Percentiles rank a stretch among this genome's conserved stretches.
These are phyloP conservation scores for Chrysolina oricalcia DNA, from an alignment of 2,888 invertebrate genomes.

Conservation along the genomic window DNA sequence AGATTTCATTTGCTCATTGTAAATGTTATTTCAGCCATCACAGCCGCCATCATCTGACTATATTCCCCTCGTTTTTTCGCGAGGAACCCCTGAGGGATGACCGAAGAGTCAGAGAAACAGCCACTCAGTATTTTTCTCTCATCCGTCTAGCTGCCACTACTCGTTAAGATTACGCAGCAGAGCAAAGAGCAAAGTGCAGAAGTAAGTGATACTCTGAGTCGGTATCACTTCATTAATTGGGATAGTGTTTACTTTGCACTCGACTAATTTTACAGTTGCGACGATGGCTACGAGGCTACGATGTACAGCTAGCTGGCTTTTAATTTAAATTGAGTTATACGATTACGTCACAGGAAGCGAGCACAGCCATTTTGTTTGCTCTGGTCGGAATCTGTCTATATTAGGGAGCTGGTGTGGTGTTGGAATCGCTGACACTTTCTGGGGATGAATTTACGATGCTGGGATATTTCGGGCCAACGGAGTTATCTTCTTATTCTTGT, in stretches of 20 bases:
- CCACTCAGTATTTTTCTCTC: neutral
- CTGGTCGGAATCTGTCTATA: conserved; percentile 36
- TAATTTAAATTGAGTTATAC: conserved; percentile 47
- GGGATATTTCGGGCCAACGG: neutral
- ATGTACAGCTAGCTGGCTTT: conserved; percentile 42
- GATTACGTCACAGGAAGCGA: conserved; percentile 42
- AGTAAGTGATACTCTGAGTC: conserved; percentile 34
- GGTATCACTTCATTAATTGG: conserved; percentile 50
- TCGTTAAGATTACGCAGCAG: conserved; percentile 18
- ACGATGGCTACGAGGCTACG: conserved; percentile 32
- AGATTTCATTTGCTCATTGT: too few species aligned
- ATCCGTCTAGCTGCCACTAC: conserved; percentile 6
- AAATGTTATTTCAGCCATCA: too few species aligned
- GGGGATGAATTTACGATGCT: neutral
- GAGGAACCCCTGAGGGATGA: too few species aligned
- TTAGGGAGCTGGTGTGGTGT: neutral
- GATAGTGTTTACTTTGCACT: conserved; percentile 47
- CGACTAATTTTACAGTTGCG: conserved; percentile 44
- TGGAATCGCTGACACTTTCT: conserved; percentile 13
- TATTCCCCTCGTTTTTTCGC: too few species aligned
- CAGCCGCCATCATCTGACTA: too few species aligned
- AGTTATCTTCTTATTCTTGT: neutral
- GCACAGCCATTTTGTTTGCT: conserved; percentile 41
- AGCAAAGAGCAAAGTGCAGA: conserved; percentile 29
- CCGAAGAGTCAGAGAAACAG: neutral